A percentile compares a stretch with the other conserved stretches of the same genome.
These are phyloP conservation scores for Stenopsyche tienmushanensis DNA, from an alignment of 1,140 invertebrate genomes.

Conservation along the genomic window DNA sequence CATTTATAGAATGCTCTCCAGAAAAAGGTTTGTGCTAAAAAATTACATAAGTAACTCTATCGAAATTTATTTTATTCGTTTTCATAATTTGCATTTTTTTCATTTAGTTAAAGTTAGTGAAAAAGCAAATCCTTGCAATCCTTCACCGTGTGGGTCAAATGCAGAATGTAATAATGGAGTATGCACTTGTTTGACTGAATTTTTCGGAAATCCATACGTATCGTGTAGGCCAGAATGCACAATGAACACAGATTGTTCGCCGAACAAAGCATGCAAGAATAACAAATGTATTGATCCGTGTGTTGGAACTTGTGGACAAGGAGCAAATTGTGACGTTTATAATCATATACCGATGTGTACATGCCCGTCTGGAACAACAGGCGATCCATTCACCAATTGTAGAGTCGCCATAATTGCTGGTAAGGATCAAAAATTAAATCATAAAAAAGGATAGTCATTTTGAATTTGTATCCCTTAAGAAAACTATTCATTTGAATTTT, in stretches of 20 bases:
- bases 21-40: constrained; percentile 45
- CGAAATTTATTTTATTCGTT: neutral
- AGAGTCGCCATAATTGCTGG: constrained; percentile 48
- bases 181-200: constrained; percentile 63
- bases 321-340: constrained; percentile 67
- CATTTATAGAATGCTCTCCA: constrained; percentile 62
- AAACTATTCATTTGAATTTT: constrained; percentile 63
- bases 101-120: constrained; percentile 52
- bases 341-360: constrained; percentile 74
- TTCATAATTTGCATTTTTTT: constrained; percentile 42
- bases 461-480: constrained; percentile 59
- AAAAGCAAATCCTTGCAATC: constrained; percentile 63
- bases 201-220: constrained; percentile 63
- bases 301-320: constrained; percentile 67
- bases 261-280: constrained; percentile 67
- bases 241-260: constrained; percentile 64
- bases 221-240: constrained; percentile 67
- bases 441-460: neutral
- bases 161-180: constrained; percentile 64
- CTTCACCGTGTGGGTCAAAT: constrained; percentile 74
- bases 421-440: neutral
- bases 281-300: constrained; percentile 78
- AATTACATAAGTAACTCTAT: constrained; percentile 6
- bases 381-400: constrained; percentile 72
- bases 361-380: constrained; percentile 65